Evolutionary conservation across 1,140 invertebrate species (phyloP).

Genomic region (Cryptotermes secundus): DNA sequence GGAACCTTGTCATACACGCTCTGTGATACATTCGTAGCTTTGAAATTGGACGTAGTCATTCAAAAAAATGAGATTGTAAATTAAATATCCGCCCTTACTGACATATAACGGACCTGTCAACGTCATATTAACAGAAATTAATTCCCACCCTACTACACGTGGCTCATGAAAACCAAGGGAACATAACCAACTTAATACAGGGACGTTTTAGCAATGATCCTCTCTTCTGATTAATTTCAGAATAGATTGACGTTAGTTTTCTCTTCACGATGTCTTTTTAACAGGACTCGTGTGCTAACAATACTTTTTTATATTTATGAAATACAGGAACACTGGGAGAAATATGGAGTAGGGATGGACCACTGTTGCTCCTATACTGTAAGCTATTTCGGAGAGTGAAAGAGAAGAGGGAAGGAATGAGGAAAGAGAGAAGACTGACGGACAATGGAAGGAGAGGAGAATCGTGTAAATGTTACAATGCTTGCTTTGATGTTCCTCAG

Average conservation of each 20-base stretch:
- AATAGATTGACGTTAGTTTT: neutral
- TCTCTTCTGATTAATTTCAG: neutral
- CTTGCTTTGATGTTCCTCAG: neutral
- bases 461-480: neutral
- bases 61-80: neutral
- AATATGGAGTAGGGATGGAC: no score
- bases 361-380: no score
- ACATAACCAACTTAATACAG: neutral
- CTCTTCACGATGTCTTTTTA: neutral
- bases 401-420: neutral
- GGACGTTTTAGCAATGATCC: neutral
- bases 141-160: neutral
- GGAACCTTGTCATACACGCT: no score
- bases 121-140: neutral
- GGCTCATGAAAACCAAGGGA: neutral
- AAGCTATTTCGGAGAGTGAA: neutral
- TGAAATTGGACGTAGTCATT: neutral
- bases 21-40: no score
- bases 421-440: neutral
- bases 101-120: neutral
- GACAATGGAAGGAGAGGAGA: neutral
- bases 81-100: neutral
- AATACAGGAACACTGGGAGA: no score
- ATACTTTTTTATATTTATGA: neutral
- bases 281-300: neutral